Conservation (phyloP, 2,888 invertebrate species). For the Luperina nickerlii region DNA sequence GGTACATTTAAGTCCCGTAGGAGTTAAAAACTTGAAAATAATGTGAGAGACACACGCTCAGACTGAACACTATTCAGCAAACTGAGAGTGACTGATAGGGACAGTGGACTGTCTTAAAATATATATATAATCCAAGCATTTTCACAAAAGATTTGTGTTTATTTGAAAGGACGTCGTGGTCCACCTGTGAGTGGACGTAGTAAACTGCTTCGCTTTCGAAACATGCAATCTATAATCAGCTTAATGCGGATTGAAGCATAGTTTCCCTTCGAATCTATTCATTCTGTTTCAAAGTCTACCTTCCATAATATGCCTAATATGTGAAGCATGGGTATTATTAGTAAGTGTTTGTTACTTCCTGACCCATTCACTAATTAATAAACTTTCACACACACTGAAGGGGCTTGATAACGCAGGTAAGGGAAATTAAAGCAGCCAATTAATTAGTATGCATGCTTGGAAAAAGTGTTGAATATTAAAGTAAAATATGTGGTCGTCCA, state of each 20-base stretch:
- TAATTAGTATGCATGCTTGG: conserved; percentile 57
- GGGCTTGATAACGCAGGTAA: conserved; percentile 50
- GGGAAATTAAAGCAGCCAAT: conserved; percentile 56
- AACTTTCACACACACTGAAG: conserved; percentile 47
- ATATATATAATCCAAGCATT: background rate
- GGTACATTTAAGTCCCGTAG: background rate
- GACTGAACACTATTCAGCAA: conserved; percentile 19
- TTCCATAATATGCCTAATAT: background rate
- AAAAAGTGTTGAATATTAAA: conserved; percentile 58
- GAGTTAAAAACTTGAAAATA: conserved; percentile 18
- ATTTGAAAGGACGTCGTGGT: background rate
- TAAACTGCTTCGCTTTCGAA: conserved; percentile 10
- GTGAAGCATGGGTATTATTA: conserved; percentile 21
- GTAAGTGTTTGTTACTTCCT: conserved; percentile 42
- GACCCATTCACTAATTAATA: conserved; percentile 58
- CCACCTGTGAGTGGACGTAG: background rate
- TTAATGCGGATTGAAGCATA: background rate
- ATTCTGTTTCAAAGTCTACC: conserved; percentile 8
- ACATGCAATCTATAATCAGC: conserved; percentile 5
- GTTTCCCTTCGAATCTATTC: background rate
- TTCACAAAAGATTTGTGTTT: conserved; percentile 6
- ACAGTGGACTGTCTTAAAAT: background rate
- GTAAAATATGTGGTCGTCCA: no score
- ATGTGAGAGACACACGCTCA: conserved; percentile 15
- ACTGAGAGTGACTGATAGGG: conserved; percentile 17